phyloP scores from a whole-genome alignment of 2,888 invertebrate species.

The Omphaloscelis lunosa region DNA sequence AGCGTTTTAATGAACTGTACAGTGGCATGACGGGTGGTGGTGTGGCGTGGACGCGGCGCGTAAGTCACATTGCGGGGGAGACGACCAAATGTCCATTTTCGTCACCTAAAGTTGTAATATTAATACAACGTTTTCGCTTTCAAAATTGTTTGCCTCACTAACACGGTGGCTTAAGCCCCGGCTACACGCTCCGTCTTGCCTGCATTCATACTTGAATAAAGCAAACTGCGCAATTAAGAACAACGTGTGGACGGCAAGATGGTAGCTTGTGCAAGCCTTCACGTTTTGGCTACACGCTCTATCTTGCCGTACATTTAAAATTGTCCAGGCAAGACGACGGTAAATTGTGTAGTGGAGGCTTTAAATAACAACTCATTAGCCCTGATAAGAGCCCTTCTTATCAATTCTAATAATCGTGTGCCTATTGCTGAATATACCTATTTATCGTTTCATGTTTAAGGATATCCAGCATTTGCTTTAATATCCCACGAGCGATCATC shows the following conservation, averaged over 20 bases:
- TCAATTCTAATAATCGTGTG: background rate
- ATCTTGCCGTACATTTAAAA: background rate
- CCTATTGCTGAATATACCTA: background rate
- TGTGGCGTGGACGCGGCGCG: too few species aligned
- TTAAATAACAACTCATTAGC: background rate
- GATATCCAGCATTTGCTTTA: background rate
- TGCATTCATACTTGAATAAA: background rate
- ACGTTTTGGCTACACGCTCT: background rate
- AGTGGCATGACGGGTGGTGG: too few species aligned
- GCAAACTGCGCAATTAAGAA: background rate
- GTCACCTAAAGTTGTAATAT: background rate
- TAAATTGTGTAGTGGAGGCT: background rate
- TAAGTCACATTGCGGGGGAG: too few species aligned
- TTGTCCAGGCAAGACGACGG: background rate
- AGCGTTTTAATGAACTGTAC: background rate
- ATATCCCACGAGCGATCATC: background rate
- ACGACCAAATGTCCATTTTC: too few species aligned
- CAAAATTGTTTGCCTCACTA: background rate
- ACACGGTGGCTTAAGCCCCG: background rate
- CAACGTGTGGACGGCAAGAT: background rate
- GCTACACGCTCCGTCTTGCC: background rate
- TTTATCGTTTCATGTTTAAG: background rate
- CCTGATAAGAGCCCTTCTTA: background rate
- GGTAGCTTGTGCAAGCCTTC: background rate
- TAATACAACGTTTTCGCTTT: background rate